Evolutionary conservation across 1,140 invertebrate genomes (phyloP).

Genomic region (Parasteatoda tepidariorum): DNA sequence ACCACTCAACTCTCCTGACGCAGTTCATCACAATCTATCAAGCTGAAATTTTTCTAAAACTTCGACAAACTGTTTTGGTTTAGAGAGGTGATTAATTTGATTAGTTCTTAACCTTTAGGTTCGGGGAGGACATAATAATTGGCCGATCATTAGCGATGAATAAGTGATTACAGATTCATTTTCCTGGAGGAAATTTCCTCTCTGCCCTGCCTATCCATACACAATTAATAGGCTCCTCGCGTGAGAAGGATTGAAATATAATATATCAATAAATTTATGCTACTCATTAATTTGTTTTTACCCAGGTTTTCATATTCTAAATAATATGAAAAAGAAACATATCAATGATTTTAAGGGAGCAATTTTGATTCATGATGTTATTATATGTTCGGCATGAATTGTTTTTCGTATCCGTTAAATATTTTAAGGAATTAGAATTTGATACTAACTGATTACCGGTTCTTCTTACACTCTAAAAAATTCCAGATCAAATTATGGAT

Average conservation of each 20-base stretch:
- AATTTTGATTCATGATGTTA: no score
- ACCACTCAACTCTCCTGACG: neutral
- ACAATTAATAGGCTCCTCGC: slow-evolving; percentile 6
- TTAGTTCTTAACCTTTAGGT: slow-evolving; percentile 40
- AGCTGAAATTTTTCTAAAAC: slow-evolving; percentile 3
- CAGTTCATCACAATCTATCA: neutral
- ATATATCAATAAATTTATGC: neutral
- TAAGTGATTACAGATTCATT: slow-evolving; percentile 33
- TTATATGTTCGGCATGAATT: no score
- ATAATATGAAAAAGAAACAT: no score
- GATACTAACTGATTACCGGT: no score
- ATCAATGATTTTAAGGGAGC: no score
- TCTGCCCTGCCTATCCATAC: no score
- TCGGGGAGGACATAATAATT: slow-evolving; percentile 26
- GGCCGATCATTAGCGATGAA: slow-evolving; percentile 19
- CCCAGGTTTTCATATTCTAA: neutral
- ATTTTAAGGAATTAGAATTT: no score
- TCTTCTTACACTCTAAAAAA: no score
- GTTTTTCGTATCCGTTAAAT: no score
- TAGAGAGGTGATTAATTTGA: slow-evolving; percentile 28
- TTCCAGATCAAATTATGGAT: no score
- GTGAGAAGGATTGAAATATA: neutral
- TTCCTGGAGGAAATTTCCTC: slow-evolving; percentile 23
- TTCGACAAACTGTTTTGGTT: slow-evolving; percentile 21
- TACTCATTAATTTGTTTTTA: neutral